Percentiles rank a stretch among this genome's conserved stretches.
phyloP scores from a whole-genome alignment of 1,140 invertebrate genomes.

The Drosophila santomea region DNA sequence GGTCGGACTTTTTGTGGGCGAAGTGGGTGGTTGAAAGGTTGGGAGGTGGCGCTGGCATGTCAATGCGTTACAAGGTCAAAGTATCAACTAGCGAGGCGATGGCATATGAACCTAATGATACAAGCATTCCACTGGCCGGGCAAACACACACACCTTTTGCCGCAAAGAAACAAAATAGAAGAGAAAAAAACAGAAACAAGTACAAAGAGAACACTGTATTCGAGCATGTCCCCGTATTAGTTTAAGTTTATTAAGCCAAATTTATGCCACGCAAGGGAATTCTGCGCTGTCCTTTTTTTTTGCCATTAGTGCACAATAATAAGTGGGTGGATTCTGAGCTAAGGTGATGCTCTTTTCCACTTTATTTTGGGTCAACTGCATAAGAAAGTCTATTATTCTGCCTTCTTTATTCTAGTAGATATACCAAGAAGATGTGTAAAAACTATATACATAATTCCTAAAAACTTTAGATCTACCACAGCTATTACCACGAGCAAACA shows the following conservation, averaged over 20 bases:
- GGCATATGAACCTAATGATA: constrained; percentile 75
- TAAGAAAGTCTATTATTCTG: not conserved
- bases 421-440: constrained; percentile 14
- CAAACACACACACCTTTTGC: constrained; percentile 17
- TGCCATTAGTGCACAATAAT: constrained; percentile 21
- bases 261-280: constrained; percentile 63
- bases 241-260: constrained; percentile 75
- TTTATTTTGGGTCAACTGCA: constrained; percentile 25
- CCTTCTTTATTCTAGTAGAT: not conserved
- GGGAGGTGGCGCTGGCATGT: constrained; percentile 23
- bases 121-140: constrained; percentile 27
- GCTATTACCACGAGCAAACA: no score
- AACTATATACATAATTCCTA: not conserved
- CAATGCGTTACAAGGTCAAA: constrained; percentile 70
- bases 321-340: constrained; percentile 1
- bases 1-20: constrained; percentile 13
- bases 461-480: not conserved
- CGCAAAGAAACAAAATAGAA: not conserved
- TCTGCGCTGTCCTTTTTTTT: constrained; percentile 20
- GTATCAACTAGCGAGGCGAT: constrained; percentile 65
- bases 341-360: not conserved
- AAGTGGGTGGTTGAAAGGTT: not conserved
- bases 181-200: constrained; percentile 6
- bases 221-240: constrained; percentile 51
- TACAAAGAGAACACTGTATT: constrained; percentile 39